phyloP scores from a whole-genome alignment of 2,888 invertebrate genomes.

The Melieria omissa region DNA sequence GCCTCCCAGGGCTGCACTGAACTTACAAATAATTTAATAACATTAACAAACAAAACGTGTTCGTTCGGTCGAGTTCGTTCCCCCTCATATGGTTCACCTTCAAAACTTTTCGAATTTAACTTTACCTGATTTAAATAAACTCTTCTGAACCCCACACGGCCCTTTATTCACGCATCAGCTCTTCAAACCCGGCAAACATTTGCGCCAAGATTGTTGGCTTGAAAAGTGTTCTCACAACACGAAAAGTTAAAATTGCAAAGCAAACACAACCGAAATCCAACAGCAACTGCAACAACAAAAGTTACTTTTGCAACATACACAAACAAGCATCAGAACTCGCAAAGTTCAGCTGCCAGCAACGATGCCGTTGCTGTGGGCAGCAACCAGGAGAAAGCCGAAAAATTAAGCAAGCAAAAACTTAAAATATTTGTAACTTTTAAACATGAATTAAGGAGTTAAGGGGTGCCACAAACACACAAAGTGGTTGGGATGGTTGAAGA shows the following conservation, averaged over 20 bases:
- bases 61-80: too few species aligned
- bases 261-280: background rate
- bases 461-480: background rate
- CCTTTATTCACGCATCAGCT: background rate
- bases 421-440: slow-evolving; percentile 23
- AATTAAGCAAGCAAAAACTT: slow-evolving; percentile 21
- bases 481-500: slow-evolving; percentile 27
- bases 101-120: slow-evolving; percentile 29
- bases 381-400: background rate
- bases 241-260: slow-evolving; percentile 10
- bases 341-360: background rate
- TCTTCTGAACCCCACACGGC: background rate
- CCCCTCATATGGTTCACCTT: background rate
- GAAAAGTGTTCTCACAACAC: background rate
- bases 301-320: background rate
- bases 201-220: slow-evolving; percentile 2
- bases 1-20: too few species aligned
- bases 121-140: slow-evolving; percentile 15
- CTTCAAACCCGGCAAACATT: background rate
- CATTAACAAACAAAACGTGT: too few species aligned
- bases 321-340: background rate
- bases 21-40: too few species aligned
- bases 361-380: background rate
- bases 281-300: slow-evolving; percentile 1
- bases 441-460: background rate